Evolutionary conservation across 2,888 invertebrate species (phyloP), one percentile per base, ranked within the genome.

Genomic region (Lasius platythorax): DNA sequence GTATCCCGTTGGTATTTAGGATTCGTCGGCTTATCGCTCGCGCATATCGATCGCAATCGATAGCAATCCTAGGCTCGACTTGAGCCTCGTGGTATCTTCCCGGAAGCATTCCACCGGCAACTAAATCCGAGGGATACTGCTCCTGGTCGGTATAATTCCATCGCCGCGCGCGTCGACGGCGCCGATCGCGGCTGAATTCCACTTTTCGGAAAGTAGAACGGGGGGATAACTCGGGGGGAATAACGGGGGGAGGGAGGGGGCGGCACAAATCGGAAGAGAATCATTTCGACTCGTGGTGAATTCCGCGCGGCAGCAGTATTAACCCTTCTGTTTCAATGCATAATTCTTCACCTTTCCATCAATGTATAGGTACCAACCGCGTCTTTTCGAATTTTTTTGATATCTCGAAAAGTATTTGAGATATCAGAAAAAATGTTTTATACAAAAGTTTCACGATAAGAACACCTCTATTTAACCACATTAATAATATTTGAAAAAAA

Each of bases 221-320:
- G 43, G 30, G 15, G 18, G 11, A 43, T 50, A 18, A 18, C 50
- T 2, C 30, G 37, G 37, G 37, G 37, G 37, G 4, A 1, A 66
- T 66, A 76, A 75, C 63, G 40, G 53, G 12, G 23, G 23, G 23
- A 23, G 23, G 23, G 23, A 23, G 23, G 23, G 23, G 40, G 67
- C 50, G 23, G 23, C 37, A 18, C 11, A 18, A 28, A 61, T 53
- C 70, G 50, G 15, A 56, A 58, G 50, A 5, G 28, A 73, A 73
- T 72, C 61, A 79, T 82, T 79, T 63, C 56, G 78, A 83, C 63
- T n/a, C n/a, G 73, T 18, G 73, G 72, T 28, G 84, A 56, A 81
- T 86, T 87, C 73, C 76, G n/a, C 30, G 37, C n/a, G 73, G 53
- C n/a, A 23, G 56, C 28, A 12, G 46, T 43, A 81, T 84, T 72